Evolutionary conservation across 2,113 vertebrate species (phyloP).

Genomic region (Willisornis vidua): DNA sequence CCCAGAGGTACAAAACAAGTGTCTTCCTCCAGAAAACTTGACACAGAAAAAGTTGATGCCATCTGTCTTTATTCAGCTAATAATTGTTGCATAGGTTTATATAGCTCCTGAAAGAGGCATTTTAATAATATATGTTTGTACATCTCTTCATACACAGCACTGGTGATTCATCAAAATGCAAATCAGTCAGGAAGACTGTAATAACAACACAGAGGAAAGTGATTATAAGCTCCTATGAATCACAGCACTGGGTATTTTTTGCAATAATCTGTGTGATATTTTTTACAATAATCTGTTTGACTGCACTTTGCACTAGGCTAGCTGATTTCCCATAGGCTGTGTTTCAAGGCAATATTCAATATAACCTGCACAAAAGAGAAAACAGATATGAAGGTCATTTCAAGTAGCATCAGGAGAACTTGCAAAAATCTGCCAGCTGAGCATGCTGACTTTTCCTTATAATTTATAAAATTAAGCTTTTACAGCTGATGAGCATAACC

Average conservation of each 20-base stretch:
- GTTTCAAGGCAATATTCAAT: conserved; percentile 29
- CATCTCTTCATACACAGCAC: not conserved
- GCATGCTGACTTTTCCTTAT: not conserved
- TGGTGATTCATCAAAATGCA: conserved; percentile 18
- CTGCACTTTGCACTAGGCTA: conserved; percentile 26
- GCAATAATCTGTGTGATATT: not conserved
- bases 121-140: not conserved
- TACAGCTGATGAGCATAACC: not conserved
- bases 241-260: not conserved
- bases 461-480: not conserved
- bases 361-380: conserved; percentile 24
- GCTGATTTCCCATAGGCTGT: conserved; percentile 55
- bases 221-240: not conserved
- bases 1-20: not conserved
- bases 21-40: not conserved
- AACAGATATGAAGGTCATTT: conserved; percentile 30
- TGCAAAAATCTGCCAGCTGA: not conserved
- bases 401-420: not conserved
- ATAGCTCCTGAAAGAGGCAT: not conserved
- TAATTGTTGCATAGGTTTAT: not conserved
- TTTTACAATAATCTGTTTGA: conserved; percentile 42
- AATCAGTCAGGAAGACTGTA: not conserved
- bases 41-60: not conserved
- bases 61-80: not conserved
- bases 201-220: not conserved